Evolutionary conservation across 2,113 vertebrate species (phyloP).

Genomic region (Scolopax mira): DNA sequence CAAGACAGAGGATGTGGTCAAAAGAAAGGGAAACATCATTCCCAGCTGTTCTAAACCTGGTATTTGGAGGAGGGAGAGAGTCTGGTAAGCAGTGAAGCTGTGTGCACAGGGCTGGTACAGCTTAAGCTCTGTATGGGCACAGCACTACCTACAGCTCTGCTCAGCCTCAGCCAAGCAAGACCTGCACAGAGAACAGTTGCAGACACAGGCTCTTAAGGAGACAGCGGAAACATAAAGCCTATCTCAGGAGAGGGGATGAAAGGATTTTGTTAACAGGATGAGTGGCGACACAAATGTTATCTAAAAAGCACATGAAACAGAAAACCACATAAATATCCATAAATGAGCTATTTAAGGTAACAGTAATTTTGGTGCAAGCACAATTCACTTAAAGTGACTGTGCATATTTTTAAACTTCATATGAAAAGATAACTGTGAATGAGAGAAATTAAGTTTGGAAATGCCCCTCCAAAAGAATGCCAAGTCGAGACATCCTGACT

Average conservation of each 20-base stretch:
- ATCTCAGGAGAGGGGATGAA: not conserved
- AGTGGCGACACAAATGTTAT: not conserved
- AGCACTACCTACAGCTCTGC: not conserved
- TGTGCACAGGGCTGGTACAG: not conserved
- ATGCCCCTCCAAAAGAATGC: not conserved
- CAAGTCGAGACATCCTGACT: not conserved
- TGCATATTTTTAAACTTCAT: not conserved
- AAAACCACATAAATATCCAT: not conserved
- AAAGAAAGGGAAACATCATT: not conserved
- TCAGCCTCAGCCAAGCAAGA: not conserved
- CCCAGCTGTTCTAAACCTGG: not conserved
- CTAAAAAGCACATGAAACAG: not conserved
- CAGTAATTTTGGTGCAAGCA: not conserved
- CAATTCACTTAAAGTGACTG: not conserved
- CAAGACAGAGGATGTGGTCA: not conserved
- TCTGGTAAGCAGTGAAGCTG: rapidly evolving
- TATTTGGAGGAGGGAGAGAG: not conserved
- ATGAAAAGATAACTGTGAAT: not conserved
- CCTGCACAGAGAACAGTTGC: not conserved
- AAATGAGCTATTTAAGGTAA: not conserved
- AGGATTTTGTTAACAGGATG: not conserved
- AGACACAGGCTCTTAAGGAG: not conserved
- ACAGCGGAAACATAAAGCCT: not conserved
- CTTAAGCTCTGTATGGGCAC: not conserved
- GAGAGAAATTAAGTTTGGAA: not conserved